Evolutionary conservation across 2,888 invertebrate genomes (phyloP).

Genomic region (Cantharis flavilabris): DNA sequence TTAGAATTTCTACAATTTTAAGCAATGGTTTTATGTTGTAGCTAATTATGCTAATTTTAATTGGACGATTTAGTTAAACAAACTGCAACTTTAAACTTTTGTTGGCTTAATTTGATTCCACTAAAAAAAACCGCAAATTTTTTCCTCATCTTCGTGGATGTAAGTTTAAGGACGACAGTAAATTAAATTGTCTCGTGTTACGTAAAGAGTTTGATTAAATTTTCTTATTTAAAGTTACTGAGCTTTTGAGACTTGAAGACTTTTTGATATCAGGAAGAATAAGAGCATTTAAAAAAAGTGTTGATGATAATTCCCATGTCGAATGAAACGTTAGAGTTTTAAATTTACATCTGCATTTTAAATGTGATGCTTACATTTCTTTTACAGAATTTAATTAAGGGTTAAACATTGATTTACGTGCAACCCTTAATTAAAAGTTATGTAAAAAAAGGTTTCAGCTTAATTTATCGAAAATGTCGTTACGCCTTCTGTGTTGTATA

Average conservation of each 20-base stretch:
- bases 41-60: slow-evolving; percentile 4
- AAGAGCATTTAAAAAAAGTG: neutral
- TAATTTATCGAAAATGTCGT: neutral
- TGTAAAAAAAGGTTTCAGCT: neutral
- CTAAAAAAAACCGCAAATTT: neutral
- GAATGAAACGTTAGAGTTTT: neutral
- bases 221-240: neutral
- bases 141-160: slow-evolving; percentile 1
- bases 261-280: neutral
- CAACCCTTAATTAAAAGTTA: neutral
- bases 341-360: neutral
- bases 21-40: neutral
- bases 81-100: neutral
- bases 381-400: neutral
- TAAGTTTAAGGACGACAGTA: neutral
- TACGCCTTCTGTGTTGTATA: neutral
- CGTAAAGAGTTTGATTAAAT: neutral
- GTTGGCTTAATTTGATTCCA: neutral
- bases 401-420: neutral
- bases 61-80: slow-evolving; percentile 2
- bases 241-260: neutral
- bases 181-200: neutral
- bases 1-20: neutral
- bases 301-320: neutral
- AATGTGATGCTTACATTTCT: neutral